Percentiles rank a stretch among this genome's conserved stretches.
These are phyloP conservation scores for Agrotis ipsilon DNA, from an alignment of 2,888 invertebrate species.

Conservation along the genomic window DNA sequence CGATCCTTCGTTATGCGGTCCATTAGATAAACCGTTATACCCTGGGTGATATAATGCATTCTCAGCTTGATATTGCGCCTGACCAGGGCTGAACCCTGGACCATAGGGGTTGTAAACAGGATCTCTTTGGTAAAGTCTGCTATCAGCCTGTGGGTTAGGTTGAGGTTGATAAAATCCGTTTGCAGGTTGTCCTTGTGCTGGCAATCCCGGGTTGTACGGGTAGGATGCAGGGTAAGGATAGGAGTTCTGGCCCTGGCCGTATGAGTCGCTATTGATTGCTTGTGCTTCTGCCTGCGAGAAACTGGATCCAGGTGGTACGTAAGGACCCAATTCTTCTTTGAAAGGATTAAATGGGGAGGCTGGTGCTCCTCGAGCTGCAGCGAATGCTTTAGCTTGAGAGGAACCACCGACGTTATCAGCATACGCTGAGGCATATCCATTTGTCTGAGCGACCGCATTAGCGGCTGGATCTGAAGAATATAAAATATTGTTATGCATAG, in stretches of 20 bases:
- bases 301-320: slow-evolving; percentile 11
- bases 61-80: slow-evolving; percentile 28
- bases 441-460: slow-evolving; percentile 27
- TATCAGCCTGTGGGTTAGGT: slow-evolving; percentile 13
- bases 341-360: slow-evolving; percentile 25
- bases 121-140: slow-evolving; percentile 25
- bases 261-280: slow-evolving; percentile 25
- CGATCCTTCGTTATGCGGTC: slow-evolving; percentile 33
- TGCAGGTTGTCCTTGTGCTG: slow-evolving; percentile 41
- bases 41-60: slow-evolving; percentile 25
- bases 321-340: slow-evolving; percentile 41
- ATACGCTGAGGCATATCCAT: slow-evolving; percentile 25
- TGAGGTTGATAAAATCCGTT: slow-evolving; percentile 25
- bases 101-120: slow-evolving; percentile 14
- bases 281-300: slow-evolving; percentile 37
- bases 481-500: background rate
- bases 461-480: slow-evolving; percentile 20
- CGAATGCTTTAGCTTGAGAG: slow-evolving; percentile 25
- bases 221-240: slow-evolving; percentile 40
- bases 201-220: slow-evolving; percentile 30
- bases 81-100: slow-evolving; percentile 11
- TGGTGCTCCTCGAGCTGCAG: slow-evolving; percentile 1
- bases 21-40: background rate
- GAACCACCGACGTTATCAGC: slow-evolving; percentile 10
- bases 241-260: slow-evolving; percentile 29